Base-by-base conservation (phyloP, 2,888 invertebrate species). In the Cabera pusaria region DNA sequence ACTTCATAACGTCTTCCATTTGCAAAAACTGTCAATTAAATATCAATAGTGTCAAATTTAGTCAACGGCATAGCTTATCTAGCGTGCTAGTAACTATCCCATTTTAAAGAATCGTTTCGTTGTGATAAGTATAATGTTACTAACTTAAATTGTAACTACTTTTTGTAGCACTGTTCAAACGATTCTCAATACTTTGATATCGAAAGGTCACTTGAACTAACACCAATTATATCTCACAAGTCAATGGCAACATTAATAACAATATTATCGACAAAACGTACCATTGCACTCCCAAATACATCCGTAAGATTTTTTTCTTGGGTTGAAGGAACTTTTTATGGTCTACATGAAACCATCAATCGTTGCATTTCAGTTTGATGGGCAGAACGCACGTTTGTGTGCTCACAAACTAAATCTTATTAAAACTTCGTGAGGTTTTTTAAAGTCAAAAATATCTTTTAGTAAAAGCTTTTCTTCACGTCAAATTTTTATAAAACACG, bases 301-400 rank as follows among this genome's bases (percentile, higher is more conserved):
- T 56, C 47, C 49, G 31, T 32, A 44, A 59, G 59, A 61, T 64
- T 64, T 32, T 32, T 43, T 41, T 12, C 27, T 61, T 45, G 56
- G 59, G 78, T 75, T 72, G 67, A 69, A 67, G 47, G 65, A 72
- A 64, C 75, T 72, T 72, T 78, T 78, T 76, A 77, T 67, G 44
- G 62, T 55, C 58, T 47, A 57, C 61, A 66, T 70, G 58, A 64
- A 72, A 70, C 63, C 63, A 64, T 77, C 79, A 78, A 73, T 74
- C 73, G 73, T 62, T 75, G 59, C 66, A 69, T 68, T 77, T 73
- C 51, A 59, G 60, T 72, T 67, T 74, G 68, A 76, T 59, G 53
- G 62, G 67, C 54, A 53, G 46, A 75, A 71, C 62, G 66, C 64
- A 70, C 60, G 58, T 49, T 60, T 49, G 42, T 42, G 31, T 37